Percentiles rank a stretch among this genome's conserved stretches.
Conservation (phyloP, 2,113 vertebrate species). For the Ctenodactylus gundi region DNA sequence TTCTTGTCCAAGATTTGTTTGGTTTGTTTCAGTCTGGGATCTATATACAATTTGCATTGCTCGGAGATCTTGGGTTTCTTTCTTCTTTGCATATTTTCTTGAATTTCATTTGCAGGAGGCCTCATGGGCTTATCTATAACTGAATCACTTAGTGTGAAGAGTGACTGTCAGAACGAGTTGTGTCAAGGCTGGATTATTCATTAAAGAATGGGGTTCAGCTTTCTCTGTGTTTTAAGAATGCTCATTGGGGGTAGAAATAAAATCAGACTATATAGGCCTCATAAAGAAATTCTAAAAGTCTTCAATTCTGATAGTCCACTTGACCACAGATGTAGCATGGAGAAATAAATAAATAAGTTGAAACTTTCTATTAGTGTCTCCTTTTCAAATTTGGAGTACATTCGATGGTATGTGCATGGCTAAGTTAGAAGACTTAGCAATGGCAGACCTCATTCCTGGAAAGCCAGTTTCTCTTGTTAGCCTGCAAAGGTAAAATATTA, state of each 20-base stretch:
- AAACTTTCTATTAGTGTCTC: neutral
- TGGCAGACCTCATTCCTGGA: neutral
- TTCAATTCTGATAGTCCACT: neutral
- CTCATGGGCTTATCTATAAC: neutral
- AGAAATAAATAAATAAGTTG: neutral
- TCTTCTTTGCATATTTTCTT: neutral
- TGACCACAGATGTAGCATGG: neutral
- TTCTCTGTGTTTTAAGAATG: neutral
- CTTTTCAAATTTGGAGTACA: neutral
- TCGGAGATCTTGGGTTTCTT: neutral
- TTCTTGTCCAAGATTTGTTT: neutral
- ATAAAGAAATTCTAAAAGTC: neutral
- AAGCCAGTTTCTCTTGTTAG: neutral
- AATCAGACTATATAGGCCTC: neutral
- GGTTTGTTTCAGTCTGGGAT: neutral
- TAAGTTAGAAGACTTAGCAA: slow-evolving; percentile 1
- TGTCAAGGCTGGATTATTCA: neutral
- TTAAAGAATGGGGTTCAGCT: neutral
- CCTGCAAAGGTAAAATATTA: neutral
- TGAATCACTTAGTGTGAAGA: neutral
- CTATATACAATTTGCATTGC: neutral
- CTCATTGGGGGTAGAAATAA: neutral
- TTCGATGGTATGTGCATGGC: neutral
- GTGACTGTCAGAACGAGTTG: neutral
- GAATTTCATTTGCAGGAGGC: neutral